Evolutionary conservation across 92 coral and sea anemone species (phyloP), one percentile per base, ranked within the genome.

Genomic region (Umimayanthus kanabou): DNA sequence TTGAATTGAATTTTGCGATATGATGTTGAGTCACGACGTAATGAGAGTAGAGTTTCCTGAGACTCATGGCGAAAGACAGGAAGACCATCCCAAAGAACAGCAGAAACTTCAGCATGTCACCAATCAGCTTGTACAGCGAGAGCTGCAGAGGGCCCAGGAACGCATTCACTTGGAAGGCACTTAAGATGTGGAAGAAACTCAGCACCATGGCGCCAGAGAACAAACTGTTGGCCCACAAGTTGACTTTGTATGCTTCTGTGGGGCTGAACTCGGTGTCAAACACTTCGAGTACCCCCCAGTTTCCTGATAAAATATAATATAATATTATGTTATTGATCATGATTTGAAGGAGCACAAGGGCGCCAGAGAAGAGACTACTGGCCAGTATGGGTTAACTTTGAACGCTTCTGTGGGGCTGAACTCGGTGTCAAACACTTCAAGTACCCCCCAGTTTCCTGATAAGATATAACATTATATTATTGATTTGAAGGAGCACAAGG

Each of bases 41-140:
- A 66, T 95, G 96, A 37, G 98, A 95, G 86, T 95, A 95, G 25
- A 95, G 92, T 30, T 94, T 92, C 49, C 96, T 91, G 71, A 95
- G 78, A 66, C 98, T 93, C 73, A 95, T 80, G 8, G 92, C 96
- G 87, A 93, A 95, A 0, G 98, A 95, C 71, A 93, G 80, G 64
- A 95, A 93, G 72, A 95, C 84, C 43, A 90, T 83, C 40, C 88
- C 91, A 71, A 95, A 92, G 80, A 95, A 92, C 43, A 92, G 50
- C 73, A 95, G 84, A 79, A 95, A 95, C 92, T 93, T 95, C 39
- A 89, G 23, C 57, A 95, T 93, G 79, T 95, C 98, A 5, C 88
- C 88, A 29, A 93, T 85, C 87, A 95, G 89, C 37, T 78, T 89
- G 80, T 95, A 95, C 55, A 95, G 80, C 37, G 98, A 95, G 47